A percentile compares a stretch with the other conserved stretches of the same genome.
phyloP scores from a whole-genome alignment of 2,888 invertebrate species.

The Lordiphosa andalusiaca region DNA sequence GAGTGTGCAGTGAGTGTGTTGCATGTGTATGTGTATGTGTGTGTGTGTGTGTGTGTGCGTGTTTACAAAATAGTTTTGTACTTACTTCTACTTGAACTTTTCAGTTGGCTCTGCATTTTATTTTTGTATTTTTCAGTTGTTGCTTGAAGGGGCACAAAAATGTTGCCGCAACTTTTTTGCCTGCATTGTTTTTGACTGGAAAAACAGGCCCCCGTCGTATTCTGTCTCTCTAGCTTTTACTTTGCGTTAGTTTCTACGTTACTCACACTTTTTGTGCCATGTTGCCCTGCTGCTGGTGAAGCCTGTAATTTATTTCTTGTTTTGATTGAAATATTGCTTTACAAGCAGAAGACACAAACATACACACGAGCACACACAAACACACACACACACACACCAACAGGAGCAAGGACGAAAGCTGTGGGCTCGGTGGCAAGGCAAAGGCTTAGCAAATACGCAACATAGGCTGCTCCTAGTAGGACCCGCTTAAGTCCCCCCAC shows the following conservation, averaged over 20 bases:
- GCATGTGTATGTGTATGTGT: slow-evolving; percentile 10
- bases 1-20: slow-evolving; percentile 39
- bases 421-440: slow-evolving; percentile 25
- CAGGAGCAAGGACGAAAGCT: not conserved
- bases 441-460: slow-evolving; percentile 60
- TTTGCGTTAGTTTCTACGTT: slow-evolving; percentile 47
- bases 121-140: slow-evolving; percentile 23
- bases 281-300: slow-evolving; percentile 59
- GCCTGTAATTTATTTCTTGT: slow-evolving; percentile 72
- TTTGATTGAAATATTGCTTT: slow-evolving; percentile 78
- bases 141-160: slow-evolving; percentile 38
- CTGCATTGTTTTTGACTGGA: slow-evolving; percentile 72
- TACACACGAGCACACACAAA: slow-evolving; percentile 29
- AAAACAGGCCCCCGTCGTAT: slow-evolving; percentile 9
- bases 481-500: slow-evolving; percentile 5
- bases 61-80: slow-evolving; percentile 66
- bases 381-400: not conserved
- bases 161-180: slow-evolving; percentile 60
- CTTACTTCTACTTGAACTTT: slow-evolving; percentile 69
- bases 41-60: slow-evolving; percentile 11
- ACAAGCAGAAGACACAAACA: slow-evolving; percentile 65
- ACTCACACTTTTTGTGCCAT: slow-evolving; percentile 12
- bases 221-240: slow-evolving; percentile 35
- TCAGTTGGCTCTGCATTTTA: slow-evolving; percentile 54
- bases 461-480: slow-evolving; percentile 39